Evolutionary conservation across 1,140 invertebrate species (phyloP), one percentile per base, ranked within the genome.

Genomic region (Caenorhabditis briggsae): DNA sequence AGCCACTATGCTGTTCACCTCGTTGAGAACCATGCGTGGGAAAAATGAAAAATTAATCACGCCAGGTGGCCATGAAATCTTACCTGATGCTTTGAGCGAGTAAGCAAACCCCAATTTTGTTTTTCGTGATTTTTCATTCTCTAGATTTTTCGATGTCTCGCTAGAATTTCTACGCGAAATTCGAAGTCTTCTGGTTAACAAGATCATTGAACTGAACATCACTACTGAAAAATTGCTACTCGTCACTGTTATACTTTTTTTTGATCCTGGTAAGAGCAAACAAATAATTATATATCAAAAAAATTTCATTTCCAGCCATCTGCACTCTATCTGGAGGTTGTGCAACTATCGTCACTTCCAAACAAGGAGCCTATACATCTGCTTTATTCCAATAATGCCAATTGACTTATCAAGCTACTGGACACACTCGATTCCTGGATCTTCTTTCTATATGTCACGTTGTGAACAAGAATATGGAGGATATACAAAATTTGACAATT

Each of bases 181-280:
- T 16, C 64, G 64, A 7, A 70, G 64, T 46, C 64, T 2, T 0
- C 33, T 70, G 11, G 46, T 78, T 20, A 50, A 23, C 46, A 78
- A 50, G 14, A 20, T 78, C 43, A 78, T 50, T 25, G 46, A 78
- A 23, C 46, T 78, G n/a, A 41, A 78, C 9, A 50, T 78, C 7
- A 78, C 70, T 18, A 50, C 53, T 25, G 70, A 78, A 18, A 46
- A 78, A n/a, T 78, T 48, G 9, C 20, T 78, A 0, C 70, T 78
- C 2, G 43, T 78, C n/a, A 50, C 70, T 20, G 43, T 78, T 11
- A 78, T 78, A 18, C 46, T 78, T 20, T 78, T 23, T 25, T 78
- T 18, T 53, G 46, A 78, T n/a, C 43, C 70, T 9, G 70, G 70
- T 78, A 70, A 58, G 14, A n/a, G n/a, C n/a, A n/a, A n/a, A n/a